phyloP scores from a whole-genome alignment of 2,888 invertebrate genomes.

The Plagodis dolabraria region DNA sequence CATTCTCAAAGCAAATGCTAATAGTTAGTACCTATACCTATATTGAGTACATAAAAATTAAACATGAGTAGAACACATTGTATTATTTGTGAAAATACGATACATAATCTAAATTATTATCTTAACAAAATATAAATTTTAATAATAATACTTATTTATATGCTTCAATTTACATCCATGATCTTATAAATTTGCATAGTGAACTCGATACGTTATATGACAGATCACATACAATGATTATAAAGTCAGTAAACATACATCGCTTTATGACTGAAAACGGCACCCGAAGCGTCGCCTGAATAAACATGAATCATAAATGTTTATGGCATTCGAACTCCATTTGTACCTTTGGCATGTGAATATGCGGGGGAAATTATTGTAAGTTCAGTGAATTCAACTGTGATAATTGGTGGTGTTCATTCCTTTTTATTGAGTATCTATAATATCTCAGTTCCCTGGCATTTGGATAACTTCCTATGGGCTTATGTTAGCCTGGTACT shows the following conservation, averaged over 20 bases:
- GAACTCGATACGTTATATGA: constrained; percentile 20
- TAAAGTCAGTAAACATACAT: constrained; percentile 42
- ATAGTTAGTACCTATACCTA: too few species aligned
- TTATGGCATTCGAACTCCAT: constrained; percentile 51
- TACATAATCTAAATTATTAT: too few species aligned
- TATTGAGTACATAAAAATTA: too few species aligned
- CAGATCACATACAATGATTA: constrained; percentile 43
- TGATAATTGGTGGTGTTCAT: too few species aligned
- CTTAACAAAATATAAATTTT: background rate
- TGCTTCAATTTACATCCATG: background rate
- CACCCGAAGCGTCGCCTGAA: constrained; percentile 52
- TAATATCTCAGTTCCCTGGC: too few species aligned
- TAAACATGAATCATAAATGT: constrained; percentile 68
- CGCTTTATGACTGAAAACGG: constrained; percentile 53
- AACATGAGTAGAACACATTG: too few species aligned
- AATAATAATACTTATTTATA: background rate
- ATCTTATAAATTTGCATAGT: constrained; percentile 12
- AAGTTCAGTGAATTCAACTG: constrained; percentile 12
- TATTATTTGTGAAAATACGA: too few species aligned
- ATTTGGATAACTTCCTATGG: too few species aligned
- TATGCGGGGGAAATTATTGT: constrained; percentile 18
- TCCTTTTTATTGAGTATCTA: too few species aligned
- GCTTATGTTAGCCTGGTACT: too few species aligned
- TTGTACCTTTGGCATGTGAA: constrained; percentile 18
- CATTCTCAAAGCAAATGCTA: too few species aligned